Evolutionary conservation across 1,140 invertebrate species (phyloP), one percentile per base, ranked within the genome.

Genomic region (Aphelinus atriplicis): DNA sequence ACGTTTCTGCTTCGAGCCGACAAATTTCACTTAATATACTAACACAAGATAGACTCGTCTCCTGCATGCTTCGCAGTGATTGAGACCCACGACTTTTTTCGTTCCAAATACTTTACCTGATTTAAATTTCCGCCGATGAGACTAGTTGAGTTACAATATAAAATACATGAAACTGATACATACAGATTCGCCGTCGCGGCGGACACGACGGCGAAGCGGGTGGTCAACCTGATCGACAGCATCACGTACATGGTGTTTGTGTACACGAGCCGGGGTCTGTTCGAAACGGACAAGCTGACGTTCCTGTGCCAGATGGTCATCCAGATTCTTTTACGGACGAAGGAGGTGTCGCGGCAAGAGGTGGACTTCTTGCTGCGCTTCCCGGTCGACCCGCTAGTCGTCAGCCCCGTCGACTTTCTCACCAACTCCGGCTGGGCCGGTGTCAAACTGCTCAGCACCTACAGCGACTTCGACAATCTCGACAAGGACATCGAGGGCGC

Each of bases 401-500:
- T 86, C 1, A 94, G 93, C 53, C 96, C 96, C 0, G 93, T 97
- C 9, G 91, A 95, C 55, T 98, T 97, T 90, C 85, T 98, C 1
- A 93, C 90, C n/a, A 92, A 95, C 82, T 87, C 90, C 48, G 90
- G 91, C 7, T 99, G 96, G 95, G 97, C 96, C 63, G 96, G 95
- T 1, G 94, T 98, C 55, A 93, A 94, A 75, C 91, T 92, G 10
- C 87, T 98, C 50, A 90, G 93, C 43, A 90, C 90, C 73, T 91
- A 95, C 86, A 91, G 94, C 51, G 94, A 95, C 3, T 98, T 97
- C 85, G 91, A 91, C 75, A 94, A 94, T 83, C 87, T 98, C 2
- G 97, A 98, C 83, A 93, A 95, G 76, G 97, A 98, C 83, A 95
- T 99, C 77, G 96, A 98, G 87, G 94, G 95, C 0, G 95, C 96